Conservation (phyloP, 2,113 vertebrate genomes). For the Semicossyphus pulcher region DNA sequence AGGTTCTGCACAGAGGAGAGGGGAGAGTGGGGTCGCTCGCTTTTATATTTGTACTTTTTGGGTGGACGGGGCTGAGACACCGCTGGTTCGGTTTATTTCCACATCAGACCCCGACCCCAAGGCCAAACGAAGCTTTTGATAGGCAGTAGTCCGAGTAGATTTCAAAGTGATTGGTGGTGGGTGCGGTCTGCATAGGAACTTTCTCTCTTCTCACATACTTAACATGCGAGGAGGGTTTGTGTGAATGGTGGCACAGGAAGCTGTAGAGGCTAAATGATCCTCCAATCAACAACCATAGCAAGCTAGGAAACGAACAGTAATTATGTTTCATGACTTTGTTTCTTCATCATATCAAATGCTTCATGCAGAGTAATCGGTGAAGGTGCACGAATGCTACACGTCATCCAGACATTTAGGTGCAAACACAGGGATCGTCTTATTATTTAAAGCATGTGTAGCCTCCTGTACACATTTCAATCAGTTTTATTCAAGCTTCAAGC, state of each 20-base stretch:
- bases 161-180: slow-evolving; percentile 68
- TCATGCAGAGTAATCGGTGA: slow-evolving; percentile 29
- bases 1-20: slow-evolving; percentile 33
- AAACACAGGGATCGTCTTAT: slow-evolving; percentile 35
- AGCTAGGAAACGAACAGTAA: slow-evolving; percentile 7
- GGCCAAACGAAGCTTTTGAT: slow-evolving; percentile 39
- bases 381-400: not conserved
- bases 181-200: slow-evolving; percentile 70
- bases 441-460: slow-evolving; percentile 43
- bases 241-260: slow-evolving; percentile 13
- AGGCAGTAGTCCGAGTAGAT: slow-evolving; percentile 27
- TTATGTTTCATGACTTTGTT: slow-evolving; percentile 5
- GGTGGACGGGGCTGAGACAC: slow-evolving; percentile 69
- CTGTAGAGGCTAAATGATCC: not conserved
- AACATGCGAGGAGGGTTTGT: slow-evolving; percentile 15
- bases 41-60: slow-evolving; percentile 69
- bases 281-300: not conserved
- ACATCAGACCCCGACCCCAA: slow-evolving; percentile 50
- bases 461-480: not conserved
- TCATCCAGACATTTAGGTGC: not conserved
- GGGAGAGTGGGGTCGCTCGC: slow-evolving; percentile 58
- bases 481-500: not conserved
- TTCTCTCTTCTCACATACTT: slow-evolving; percentile 52
- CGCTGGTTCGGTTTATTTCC: slow-evolving; percentile 82
- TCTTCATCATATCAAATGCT: slow-evolving; percentile 10